Conservation (phyloP, 2,113 vertebrate species). For the Vulpes lagopus region DNA sequence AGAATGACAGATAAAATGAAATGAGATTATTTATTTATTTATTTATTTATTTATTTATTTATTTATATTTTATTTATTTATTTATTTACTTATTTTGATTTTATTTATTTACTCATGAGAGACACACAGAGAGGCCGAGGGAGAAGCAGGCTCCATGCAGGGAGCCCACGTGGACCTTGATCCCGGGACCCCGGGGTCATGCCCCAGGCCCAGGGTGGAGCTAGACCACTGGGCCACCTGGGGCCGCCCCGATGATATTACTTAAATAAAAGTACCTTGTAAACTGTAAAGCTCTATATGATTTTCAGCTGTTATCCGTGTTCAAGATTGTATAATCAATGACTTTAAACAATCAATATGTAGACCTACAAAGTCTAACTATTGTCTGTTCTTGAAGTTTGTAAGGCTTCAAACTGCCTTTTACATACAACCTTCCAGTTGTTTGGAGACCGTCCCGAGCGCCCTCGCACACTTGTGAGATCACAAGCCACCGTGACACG, state of each 20-base stretch:
- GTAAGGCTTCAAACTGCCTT: constrained; percentile 13
- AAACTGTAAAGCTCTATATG: neutral
- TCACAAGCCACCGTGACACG: neutral
- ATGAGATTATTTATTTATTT: neutral
- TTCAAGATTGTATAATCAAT: neutral
- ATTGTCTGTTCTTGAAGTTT: neutral
- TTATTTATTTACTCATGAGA: too few species aligned
- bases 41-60: too few species aligned
- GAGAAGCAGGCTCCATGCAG: too few species aligned
- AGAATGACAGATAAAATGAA: neutral
- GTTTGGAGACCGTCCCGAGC: neutral
- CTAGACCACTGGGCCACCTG: too few species aligned
- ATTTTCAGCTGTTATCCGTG: constrained; percentile 28
- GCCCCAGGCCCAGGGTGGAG: too few species aligned
- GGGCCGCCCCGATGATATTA: neutral
- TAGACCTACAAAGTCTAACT: neutral
- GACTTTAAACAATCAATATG: neutral
- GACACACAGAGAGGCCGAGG: too few species aligned
- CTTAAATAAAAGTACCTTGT: constrained; percentile 5
- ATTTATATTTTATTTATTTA: too few species aligned
- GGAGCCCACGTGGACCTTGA: too few species aligned
- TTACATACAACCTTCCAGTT: neutral
- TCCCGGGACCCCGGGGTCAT: too few species aligned
- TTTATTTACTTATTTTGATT: too few species aligned
- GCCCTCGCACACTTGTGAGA: neutral